phyloP scores from a whole-genome alignment of 2,888 invertebrate genomes.

The Lasioglossum oenotherae region DNA sequence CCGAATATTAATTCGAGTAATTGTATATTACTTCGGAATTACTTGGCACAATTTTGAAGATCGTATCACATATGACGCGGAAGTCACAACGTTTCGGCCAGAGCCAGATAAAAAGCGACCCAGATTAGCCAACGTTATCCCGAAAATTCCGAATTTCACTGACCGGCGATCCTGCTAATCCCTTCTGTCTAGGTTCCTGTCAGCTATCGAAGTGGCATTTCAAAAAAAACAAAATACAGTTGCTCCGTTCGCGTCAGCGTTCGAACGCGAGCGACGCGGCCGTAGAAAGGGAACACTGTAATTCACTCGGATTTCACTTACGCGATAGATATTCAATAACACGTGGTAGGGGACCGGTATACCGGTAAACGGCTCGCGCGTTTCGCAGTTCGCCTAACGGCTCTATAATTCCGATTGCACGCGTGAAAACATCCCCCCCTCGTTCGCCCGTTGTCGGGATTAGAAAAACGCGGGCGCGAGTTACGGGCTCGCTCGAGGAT shows the following conservation, averaged over 20 bases:
- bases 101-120: too few species aligned
- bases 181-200: background rate
- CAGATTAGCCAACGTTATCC: background rate
- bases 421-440: constrained; percentile 17
- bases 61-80: too few species aligned
- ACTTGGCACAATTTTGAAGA: too few species aligned
- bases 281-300: constrained; percentile 6
- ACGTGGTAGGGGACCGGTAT: background rate
- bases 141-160: background rate
- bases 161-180: background rate
- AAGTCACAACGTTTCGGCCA: too few species aligned
- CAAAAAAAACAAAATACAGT: background rate
- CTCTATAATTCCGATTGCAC: constrained; percentile 20
- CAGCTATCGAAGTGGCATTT: background rate
- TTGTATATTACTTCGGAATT: too few species aligned
- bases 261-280: background rate
- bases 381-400: constrained; percentile 12
- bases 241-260: background rate
- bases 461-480: constrained; percentile 8
- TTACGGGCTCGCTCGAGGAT: constrained; percentile 24
- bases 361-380: background rate
- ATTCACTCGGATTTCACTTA: constrained; percentile 17
- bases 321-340: constrained; percentile 2
- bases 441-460: constrained; percentile 10
- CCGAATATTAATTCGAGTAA: too few species aligned